These are phyloP conservation scores for Pavo muticus DNA, from an alignment of 2,113 vertebrate species.

Conservation along the genomic window DNA sequence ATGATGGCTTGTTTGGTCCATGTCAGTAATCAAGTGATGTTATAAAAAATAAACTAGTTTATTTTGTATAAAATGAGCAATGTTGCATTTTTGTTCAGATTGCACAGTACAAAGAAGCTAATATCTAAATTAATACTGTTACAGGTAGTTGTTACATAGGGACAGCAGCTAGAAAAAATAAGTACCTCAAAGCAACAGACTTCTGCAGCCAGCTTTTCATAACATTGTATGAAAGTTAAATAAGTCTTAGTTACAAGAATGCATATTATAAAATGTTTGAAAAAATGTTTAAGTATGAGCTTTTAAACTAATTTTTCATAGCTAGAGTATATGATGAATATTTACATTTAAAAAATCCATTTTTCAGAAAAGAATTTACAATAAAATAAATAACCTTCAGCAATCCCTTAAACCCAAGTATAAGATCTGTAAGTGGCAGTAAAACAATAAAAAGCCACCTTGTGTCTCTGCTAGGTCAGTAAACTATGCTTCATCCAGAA, in stretches of 20 bases:
- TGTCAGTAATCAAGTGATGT: conserved; percentile 75
- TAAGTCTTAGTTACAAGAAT: conserved; percentile 72
- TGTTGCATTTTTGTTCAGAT: conserved; percentile 82
- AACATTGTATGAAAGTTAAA: conserved; percentile 78
- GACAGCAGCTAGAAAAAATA: conserved; percentile 71
- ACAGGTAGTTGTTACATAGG: conserved; percentile 79
- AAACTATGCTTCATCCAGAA: conserved; percentile 47
- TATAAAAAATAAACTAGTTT: conserved; percentile 87
- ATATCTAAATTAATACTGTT: conserved; percentile 87
- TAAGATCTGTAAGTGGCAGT: conserved; percentile 49
- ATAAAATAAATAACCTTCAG: conserved; percentile 85
- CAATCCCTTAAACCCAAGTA: conserved; percentile 73
- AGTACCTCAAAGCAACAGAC: conserved; percentile 76
- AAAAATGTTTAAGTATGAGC: conserved; percentile 78
- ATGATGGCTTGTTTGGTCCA: conserved; percentile 81
- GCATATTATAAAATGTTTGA: conserved; percentile 79
- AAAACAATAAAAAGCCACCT: conserved; percentile 28
- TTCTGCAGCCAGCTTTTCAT: conserved; percentile 74
- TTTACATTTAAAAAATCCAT: conserved; percentile 80
- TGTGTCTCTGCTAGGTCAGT: conserved; percentile 29
- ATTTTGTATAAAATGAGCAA: conserved; percentile 83
- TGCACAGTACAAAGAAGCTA: conserved; percentile 83
- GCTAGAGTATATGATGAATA: conserved; percentile 78
- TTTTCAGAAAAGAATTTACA: conserved; percentile 81
- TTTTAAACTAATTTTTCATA: conserved; percentile 77